Conservation (phyloP, 2,797 vertebrate species). For the Pempheris klunzingeri region DNA sequence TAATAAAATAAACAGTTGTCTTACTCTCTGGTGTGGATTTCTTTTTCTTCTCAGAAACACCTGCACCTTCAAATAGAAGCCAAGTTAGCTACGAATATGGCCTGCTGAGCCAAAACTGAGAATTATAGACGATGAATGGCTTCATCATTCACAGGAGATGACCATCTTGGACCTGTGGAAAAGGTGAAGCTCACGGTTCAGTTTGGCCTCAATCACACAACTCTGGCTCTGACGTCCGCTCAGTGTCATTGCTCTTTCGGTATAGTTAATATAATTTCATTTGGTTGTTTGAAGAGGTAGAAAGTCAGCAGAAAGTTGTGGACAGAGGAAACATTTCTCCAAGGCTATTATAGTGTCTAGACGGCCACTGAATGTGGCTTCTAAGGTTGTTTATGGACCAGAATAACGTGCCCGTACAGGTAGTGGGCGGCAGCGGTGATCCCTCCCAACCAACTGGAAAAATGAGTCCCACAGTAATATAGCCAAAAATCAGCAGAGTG, state of each 20-base stretch:
- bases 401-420: constrained; percentile 27
- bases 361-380: constrained; percentile 14
- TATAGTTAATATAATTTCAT: neutral
- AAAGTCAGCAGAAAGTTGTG: neutral
- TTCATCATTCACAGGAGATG: constrained; percentile 18
- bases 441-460: constrained; percentile 7
- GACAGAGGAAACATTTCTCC: neutral
- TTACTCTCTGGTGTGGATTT: constrained; percentile 51
- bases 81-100: neutral
- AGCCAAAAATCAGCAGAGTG: neutral
- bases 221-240: neutral
- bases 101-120: neutral
- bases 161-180: constrained; percentile 14
- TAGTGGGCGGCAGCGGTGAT: no score
- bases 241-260: no score
- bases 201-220: neutral
- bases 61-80: constrained; percentile 3
- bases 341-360: constrained; percentile 20
- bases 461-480: neutral
- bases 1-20: constrained; percentile 80
- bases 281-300: neutral
- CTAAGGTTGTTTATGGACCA: constrained; percentile 3
- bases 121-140: neutral
- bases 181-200: constrained; percentile 4
- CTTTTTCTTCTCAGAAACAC: constrained; percentile 41